phyloP scores from a whole-genome alignment of 2,888 invertebrate genomes.

The Fabriciana adippe region DNA sequence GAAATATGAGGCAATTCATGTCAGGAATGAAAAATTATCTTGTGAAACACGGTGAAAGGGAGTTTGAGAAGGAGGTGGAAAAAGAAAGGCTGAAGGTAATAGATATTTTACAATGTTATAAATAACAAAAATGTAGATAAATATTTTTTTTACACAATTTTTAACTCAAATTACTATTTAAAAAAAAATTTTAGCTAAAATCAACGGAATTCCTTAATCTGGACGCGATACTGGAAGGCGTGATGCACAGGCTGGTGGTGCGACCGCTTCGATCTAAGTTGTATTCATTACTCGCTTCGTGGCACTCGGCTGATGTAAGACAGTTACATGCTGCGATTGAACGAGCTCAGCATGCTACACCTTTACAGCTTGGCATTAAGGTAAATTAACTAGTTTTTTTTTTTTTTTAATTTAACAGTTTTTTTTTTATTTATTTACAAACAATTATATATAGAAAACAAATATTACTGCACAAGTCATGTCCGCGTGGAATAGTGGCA shows the following conservation, averaged over 20 bases:
- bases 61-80: conserved; percentile 95
- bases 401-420: background rate
- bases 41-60: conserved; percentile 96
- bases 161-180: background rate
- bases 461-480: no score
- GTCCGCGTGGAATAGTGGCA: no score
- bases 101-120: background rate
- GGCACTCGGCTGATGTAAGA: conserved; percentile 91
- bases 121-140: no score
- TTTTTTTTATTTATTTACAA: background rate
- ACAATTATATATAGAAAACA: no score
- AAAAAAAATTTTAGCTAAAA: conserved; percentile 83
- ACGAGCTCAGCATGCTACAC: conserved; percentile 85
- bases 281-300: conserved; percentile 92
- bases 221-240: conserved; percentile 96
- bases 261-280: conserved; percentile 92
- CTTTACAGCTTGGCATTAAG: conserved; percentile 86
- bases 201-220: conserved; percentile 96
- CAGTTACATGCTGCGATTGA: conserved; percentile 87
- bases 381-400: conserved; percentile 56
- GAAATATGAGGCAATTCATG: conserved; percentile 97
- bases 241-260: conserved; percentile 95
- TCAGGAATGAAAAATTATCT: conserved; percentile 99
- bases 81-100: conserved; percentile 89
- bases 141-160: no score